Evolutionary conservation across 2,113 vertebrate species (phyloP).

Genomic region (Paramormyrops kingsleyae): DNA sequence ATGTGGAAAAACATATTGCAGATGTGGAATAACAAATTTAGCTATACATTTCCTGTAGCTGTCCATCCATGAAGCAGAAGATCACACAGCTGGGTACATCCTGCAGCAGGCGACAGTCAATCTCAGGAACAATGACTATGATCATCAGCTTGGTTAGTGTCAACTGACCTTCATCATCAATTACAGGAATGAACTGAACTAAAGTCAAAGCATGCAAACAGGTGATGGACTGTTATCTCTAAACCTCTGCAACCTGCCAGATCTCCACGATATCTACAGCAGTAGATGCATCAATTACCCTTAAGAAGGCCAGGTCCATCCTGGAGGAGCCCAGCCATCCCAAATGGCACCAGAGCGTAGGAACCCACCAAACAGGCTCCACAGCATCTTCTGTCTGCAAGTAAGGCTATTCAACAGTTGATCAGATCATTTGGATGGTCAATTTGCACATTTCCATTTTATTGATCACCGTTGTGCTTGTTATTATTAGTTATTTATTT

Average conservation of each 20-base stretch:
- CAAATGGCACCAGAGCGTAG: not conserved
- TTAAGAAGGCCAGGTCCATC: not conserved
- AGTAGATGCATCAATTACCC: not conserved
- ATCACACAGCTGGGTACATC: not conserved
- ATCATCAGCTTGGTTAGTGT: not conserved
- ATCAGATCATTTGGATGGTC: not conserved
- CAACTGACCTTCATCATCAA: not conserved
- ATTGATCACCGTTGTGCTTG: not conserved
- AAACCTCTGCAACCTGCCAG: not conserved
- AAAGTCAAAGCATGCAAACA: not conserved
- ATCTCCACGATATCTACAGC: not conserved
- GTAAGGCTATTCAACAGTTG: not conserved
- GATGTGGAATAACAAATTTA: not conserved
- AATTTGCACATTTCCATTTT: not conserved
- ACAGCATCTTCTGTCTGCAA: not conserved
- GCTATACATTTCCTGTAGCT: not conserved
- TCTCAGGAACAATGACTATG: not conserved
- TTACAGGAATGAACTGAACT: not conserved
- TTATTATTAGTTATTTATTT: not conserved
- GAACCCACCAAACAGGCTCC: too few species aligned
- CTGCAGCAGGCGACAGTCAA: not conserved
- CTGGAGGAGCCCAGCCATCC: not conserved
- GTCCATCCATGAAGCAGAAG: not conserved
- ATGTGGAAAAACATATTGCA: not conserved
- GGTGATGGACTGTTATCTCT: not conserved